phyloP scores from a whole-genome alignment of 2,113 vertebrate species.

The Cephalopterus ornatus region DNA sequence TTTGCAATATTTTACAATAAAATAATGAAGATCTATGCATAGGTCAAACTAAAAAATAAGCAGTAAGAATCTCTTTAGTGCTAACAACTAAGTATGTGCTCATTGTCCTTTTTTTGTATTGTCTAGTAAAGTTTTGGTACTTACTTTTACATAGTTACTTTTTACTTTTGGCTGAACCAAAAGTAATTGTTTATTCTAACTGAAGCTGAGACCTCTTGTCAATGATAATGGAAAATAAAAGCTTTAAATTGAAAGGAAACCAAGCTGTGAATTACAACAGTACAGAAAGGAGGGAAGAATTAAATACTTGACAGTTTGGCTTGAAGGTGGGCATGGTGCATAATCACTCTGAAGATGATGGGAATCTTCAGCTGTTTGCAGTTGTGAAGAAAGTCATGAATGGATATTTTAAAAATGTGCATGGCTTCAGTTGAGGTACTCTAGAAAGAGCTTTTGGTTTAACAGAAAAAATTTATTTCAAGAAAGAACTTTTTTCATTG shows the following conservation, averaged over 20 bases:
- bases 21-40: background rate
- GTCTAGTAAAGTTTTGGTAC: background rate
- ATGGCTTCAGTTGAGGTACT: background rate
- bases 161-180: background rate
- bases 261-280: background rate
- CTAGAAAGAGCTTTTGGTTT: background rate
- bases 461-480: background rate
- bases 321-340: background rate
- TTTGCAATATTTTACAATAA: background rate
- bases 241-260: background rate
- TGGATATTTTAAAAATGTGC: background rate
- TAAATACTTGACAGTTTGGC: background rate
- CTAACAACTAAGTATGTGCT: fast-evolving
- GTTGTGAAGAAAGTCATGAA: background rate
- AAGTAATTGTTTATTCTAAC: background rate
- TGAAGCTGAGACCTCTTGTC: background rate
- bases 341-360: background rate
- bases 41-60: background rate
- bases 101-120: background rate
- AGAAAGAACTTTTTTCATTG: background rate
- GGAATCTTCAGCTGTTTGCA: background rate
- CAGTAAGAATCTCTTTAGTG: background rate
- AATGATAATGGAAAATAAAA: background rate
- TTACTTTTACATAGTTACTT: background rate
- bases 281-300: background rate